Evolutionary conservation across 1,140 invertebrate genomes (phyloP).

Genomic region (Microplitis demolitor): DNA sequence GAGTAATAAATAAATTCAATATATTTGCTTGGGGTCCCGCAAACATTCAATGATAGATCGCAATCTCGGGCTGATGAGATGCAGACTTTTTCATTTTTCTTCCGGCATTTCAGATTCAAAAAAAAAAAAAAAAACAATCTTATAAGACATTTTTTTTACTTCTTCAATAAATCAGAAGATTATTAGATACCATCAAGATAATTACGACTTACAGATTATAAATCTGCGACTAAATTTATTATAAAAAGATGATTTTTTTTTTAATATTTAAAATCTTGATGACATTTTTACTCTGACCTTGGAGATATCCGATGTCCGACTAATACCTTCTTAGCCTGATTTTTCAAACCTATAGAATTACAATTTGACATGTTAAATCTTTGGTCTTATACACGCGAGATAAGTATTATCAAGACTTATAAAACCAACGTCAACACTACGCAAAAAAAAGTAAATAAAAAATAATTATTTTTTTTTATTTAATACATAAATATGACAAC

Average conservation of each 20-base stretch:
- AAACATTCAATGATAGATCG: conserved; percentile 52
- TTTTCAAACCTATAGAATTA: neutral
- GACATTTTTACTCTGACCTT: neutral
- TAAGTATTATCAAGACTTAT: too few relatives aligned
- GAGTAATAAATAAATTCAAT: conserved; percentile 35
- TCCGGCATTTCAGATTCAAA: neutral
- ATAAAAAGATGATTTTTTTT: neutral
- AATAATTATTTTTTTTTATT: neutral
- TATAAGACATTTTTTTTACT: neutral
- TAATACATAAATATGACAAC: neutral
- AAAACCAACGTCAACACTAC: too few relatives aligned
- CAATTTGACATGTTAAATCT: neutral
- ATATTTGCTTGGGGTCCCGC: conserved; percentile 30
- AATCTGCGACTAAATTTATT: neutral
- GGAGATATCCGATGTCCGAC: neutral
- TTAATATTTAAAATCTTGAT: neutral
- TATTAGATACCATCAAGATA: neutral
- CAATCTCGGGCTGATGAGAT: conserved; percentile 42
- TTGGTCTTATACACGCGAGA: too few relatives aligned
- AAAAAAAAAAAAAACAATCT: neutral
- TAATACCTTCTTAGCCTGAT: neutral
- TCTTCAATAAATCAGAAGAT: too few relatives aligned
- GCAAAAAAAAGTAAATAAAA: neutral
- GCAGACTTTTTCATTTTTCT: neutral
- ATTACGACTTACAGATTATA: neutral